phyloP scores from a whole-genome alignment of 2,113 vertebrate species.

The Plotosus lineatus region DNA sequence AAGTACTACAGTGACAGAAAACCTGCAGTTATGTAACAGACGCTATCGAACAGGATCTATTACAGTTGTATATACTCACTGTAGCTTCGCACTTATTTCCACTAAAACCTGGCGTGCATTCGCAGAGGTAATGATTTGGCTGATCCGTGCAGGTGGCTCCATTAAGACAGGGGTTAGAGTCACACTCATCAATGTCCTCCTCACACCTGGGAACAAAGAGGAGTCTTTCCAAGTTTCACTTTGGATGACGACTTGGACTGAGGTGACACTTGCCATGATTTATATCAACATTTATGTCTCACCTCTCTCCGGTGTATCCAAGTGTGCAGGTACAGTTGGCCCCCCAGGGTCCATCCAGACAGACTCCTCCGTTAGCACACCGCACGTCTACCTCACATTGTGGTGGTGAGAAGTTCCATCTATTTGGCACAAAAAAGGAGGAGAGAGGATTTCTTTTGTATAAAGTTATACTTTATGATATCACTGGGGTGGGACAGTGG shows the following conservation, averaged over 20 bases:
- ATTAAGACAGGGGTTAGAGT: constrained; percentile 85
- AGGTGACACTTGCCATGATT: neutral
- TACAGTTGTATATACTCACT: constrained; percentile 69
- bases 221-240: neutral
- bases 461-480: neutral
- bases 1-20: neutral
- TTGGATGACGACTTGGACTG: neutral
- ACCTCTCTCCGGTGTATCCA: constrained; percentile 82
- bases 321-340: constrained; percentile 88
- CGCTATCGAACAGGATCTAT: constrained; percentile 20
- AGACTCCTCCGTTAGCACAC: constrained; percentile 78
- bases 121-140: constrained; percentile 80
- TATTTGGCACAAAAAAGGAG: constrained; percentile 56
- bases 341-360: constrained; percentile 71
- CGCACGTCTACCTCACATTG: constrained; percentile 76
- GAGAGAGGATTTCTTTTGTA: neutral
- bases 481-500: neutral
- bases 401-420: constrained; percentile 78
- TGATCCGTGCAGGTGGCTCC: constrained; percentile 84
- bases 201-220: constrained; percentile 77
- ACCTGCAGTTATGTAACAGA: constrained; percentile 51
- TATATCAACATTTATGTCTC: constrained; percentile 33
- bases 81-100: constrained; percentile 82
- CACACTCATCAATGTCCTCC: constrained; percentile 80
- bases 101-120: constrained; percentile 79